Conservation (phyloP, 1,140 invertebrate genomes). For the Psilanteris sp. region DNA sequence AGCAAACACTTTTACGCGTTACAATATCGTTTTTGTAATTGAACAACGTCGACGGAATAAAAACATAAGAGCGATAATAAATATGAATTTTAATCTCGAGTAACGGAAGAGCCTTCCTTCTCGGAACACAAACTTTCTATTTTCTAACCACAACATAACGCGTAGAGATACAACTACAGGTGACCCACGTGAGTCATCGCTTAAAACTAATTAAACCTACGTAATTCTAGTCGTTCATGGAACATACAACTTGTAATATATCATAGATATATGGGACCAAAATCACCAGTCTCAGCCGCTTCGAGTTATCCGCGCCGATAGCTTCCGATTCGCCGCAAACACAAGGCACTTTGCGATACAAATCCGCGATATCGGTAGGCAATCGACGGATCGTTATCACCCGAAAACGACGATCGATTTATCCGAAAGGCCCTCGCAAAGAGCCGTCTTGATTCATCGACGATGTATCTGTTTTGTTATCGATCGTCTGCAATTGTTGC, state of each 20-base stretch:
- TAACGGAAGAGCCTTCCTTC: conserved; percentile 22
- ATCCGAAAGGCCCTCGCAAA: too few relatives aligned
- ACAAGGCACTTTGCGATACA: not conserved
- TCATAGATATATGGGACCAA: conserved; percentile 97
- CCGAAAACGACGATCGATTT: too few relatives aligned
- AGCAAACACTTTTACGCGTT: too few relatives aligned
- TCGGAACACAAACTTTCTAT: conserved; percentile 22
- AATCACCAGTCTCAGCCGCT: conserved; percentile 84
- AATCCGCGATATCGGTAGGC: too few relatives aligned
- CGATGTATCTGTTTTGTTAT: too few relatives aligned
- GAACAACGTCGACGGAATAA: too few relatives aligned
- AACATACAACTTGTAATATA: conserved; percentile 94
- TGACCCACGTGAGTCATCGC: conserved; percentile 72
- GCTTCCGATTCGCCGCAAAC: conserved; percentile 37
- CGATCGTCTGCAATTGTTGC: too few relatives aligned
- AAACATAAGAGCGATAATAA: too few relatives aligned
- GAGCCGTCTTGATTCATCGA: too few relatives aligned
- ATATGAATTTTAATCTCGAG: conserved; percentile 5
- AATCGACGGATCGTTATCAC: too few relatives aligned
- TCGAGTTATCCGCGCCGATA: conserved; percentile 69
- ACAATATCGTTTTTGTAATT: too few relatives aligned
- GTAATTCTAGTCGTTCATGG: conserved; percentile 87
- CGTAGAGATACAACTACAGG: conserved; percentile 36
- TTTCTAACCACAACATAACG: conserved; percentile 37
- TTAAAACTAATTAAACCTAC: conserved; percentile 55